phyloP scores from a whole-genome alignment of 2,113 vertebrate genomes.

The Lasiurus borealis region DNA sequence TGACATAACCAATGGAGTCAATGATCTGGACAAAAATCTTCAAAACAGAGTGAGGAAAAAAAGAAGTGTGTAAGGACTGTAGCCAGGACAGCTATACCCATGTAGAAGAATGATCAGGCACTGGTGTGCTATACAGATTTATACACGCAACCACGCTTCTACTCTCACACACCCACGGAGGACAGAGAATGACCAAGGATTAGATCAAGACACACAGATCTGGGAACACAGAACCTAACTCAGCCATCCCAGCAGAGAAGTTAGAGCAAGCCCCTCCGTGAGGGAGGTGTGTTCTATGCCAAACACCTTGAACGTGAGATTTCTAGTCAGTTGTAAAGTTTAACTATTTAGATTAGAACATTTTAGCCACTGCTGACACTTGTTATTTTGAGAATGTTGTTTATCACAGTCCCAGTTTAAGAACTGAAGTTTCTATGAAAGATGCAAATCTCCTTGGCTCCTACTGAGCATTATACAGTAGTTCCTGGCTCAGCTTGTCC shows the following conservation, averaged over 20 bases:
- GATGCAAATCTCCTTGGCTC: background rate
- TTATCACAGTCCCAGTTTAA: background rate
- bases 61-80: background rate
- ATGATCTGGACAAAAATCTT: background rate
- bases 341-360: constrained; percentile 37
- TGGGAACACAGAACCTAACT: background rate
- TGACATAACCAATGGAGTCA: background rate
- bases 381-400: background rate
- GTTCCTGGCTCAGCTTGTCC: background rate
- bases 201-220: background rate
- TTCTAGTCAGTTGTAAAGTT: background rate
- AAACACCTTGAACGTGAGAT: background rate
- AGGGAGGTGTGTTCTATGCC: background rate
- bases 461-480: background rate
- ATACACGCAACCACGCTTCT: background rate
- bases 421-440: background rate
- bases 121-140: background rate
- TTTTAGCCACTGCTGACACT: background rate
- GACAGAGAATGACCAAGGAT: background rate
- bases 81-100: background rate
- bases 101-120: background rate
- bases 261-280: background rate
- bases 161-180: background rate
- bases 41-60: background rate
- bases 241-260: accelerated